A percentile compares a stretch with the other conserved stretches of the same genome.
These are phyloP conservation scores for Lutjanus erythropterus DNA, from an alignment of 2,113 vertebrate genomes.

Conservation along the genomic window DNA sequence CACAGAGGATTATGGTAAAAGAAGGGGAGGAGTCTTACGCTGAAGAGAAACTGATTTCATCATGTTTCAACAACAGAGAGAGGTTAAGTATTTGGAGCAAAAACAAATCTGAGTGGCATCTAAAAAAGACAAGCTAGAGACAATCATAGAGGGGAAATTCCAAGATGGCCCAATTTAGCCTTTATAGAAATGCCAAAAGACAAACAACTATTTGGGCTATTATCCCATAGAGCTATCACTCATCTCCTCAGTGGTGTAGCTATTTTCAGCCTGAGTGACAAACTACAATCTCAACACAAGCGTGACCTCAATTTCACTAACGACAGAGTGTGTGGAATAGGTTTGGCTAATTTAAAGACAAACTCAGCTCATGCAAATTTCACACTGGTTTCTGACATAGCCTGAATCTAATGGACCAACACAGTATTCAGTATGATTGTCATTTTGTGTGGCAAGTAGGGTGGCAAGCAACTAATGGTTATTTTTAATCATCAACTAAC, in stretches of 20 bases:
- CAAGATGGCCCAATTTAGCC: constrained; percentile 58
- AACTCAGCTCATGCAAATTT: not conserved
- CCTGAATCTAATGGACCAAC: not conserved
- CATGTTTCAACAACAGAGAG: constrained; percentile 10
- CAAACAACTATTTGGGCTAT: constrained; percentile 45
- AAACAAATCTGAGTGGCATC: constrained; percentile 44
- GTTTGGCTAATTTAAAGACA: constrained; percentile 34
- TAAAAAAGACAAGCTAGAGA: constrained; percentile 51
- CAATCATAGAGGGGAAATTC: constrained; percentile 64
- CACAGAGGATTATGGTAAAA: constrained; percentile 22
- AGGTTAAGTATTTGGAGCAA: constrained; percentile 50
- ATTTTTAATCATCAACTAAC: not conserved
- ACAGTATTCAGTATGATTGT: not conserved
- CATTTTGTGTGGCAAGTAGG: not conserved
- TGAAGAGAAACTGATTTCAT: constrained; percentile 22
- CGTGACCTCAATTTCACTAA: constrained; percentile 47
- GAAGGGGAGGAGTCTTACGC: not conserved
- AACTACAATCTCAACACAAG: constrained; percentile 13
- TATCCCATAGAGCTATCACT: constrained; percentile 33
- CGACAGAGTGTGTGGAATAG: not conserved
- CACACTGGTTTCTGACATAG: not conserved
- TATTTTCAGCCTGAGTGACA: constrained; percentile 37
- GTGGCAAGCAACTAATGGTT: not conserved
- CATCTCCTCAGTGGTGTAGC: constrained; percentile 8
- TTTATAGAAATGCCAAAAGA: constrained; percentile 46